phyloP scores from a whole-genome alignment of 1,140 invertebrate genomes.

The Pachyrhynchus sulphureomaculatus region DNA sequence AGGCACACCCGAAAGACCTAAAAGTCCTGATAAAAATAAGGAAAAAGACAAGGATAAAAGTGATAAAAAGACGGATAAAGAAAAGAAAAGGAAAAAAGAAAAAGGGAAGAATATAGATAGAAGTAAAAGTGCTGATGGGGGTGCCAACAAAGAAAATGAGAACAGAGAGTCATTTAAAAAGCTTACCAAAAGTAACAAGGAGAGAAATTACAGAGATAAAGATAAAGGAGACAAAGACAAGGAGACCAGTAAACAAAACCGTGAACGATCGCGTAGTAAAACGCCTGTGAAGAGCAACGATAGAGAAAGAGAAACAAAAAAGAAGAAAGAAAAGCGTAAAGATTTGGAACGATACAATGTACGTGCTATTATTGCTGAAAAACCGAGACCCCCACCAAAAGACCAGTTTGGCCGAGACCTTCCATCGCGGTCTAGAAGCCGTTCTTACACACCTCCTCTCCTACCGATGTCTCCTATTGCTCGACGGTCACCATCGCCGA shows the following conservation, averaged over 20 bases:
- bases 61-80: slow-evolving; percentile 45
- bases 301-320: slow-evolving; percentile 47
- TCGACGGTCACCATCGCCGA: slow-evolving; percentile 31
- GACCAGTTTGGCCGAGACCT: slow-evolving; percentile 81
- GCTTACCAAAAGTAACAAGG: slow-evolving; percentile 75
- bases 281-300: slow-evolving; percentile 47
- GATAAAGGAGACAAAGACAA: slow-evolving; percentile 39
- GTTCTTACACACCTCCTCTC: slow-evolving; percentile 30
- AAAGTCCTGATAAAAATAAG: slow-evolving; percentile 43
- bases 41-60: slow-evolving; percentile 47
- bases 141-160: slow-evolving; percentile 49
- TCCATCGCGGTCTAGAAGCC: slow-evolving; percentile 41
- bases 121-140: slow-evolving; percentile 34
- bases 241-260: slow-evolving; percentile 42
- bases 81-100: slow-evolving; percentile 52
- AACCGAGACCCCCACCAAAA: slow-evolving; percentile 63
- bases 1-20: slow-evolving; percentile 24
- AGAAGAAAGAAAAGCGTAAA: slow-evolving; percentile 71
- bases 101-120: slow-evolving; percentile 46
- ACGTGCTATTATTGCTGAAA: slow-evolving; percentile 71
- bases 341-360: slow-evolving; percentile 82
- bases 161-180: slow-evolving; percentile 71
- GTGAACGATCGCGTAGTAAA: slow-evolving; percentile 34
- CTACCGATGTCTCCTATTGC: slow-evolving; percentile 28
- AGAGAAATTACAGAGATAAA: slow-evolving; percentile 78